A percentile compares a stretch with the other conserved stretches of the same genome.
Evolutionary conservation across 2,113 vertebrate species (phyloP).

Genomic region (Melozone crissalis): DNA sequence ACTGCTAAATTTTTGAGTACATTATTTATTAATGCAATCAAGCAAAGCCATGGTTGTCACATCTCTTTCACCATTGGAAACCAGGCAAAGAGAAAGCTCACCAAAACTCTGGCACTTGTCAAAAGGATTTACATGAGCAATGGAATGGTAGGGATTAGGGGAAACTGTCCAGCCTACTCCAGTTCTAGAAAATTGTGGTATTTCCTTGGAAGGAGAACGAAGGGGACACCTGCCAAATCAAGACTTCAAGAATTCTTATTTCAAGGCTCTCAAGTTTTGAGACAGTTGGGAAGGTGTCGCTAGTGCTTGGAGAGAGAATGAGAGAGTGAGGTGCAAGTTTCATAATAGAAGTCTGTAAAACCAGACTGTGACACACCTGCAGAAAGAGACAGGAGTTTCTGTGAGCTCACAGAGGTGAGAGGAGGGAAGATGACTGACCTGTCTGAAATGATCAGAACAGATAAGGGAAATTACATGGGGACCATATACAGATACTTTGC

Average conservation of each 20-base stretch:
- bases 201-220: neutral
- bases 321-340: neutral
- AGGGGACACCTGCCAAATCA: neutral
- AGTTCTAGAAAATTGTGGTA: neutral
- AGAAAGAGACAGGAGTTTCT: neutral
- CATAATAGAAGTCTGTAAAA: neutral
- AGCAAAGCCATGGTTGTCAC: neutral
- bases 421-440: neutral
- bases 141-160: neutral
- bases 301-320: neutral
- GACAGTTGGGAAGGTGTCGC: neutral
- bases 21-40: neutral
- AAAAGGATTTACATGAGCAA: neutral
- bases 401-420: neutral
- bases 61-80: neutral
- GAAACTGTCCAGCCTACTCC: neutral
- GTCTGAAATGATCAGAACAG: neutral
- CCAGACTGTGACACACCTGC: fast-evolving
- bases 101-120: neutral
- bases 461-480: neutral
- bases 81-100: neutral
- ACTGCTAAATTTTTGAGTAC: neutral
- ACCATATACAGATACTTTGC: neutral
- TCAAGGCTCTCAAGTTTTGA: neutral
- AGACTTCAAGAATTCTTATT: neutral